A percentile compares a stretch with the other conserved stretches of the same genome.
These are phyloP conservation scores for Halictus rubicundus DNA, from an alignment of 1,140 invertebrate species.

Conservation along the genomic window DNA sequence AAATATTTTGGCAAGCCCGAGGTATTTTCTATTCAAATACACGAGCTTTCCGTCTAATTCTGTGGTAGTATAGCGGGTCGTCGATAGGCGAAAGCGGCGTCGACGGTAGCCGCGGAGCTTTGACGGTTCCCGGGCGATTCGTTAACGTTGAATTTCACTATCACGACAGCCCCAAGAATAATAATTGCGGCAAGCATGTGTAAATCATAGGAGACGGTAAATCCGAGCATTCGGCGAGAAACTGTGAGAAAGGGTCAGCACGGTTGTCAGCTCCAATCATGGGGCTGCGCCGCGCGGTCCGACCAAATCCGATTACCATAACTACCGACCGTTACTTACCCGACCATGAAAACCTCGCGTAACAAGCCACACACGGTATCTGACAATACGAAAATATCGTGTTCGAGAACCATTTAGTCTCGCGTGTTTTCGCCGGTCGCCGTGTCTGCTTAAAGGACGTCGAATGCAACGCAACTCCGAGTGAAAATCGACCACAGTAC, in stretches of 20 bases:
- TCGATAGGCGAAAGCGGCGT: neutral
- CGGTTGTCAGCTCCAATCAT: conserved; percentile 60
- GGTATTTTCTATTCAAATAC: too few relatives aligned
- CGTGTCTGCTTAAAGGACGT: too few relatives aligned
- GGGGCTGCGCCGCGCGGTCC: conserved; percentile 13
- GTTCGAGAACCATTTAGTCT: too few relatives aligned
- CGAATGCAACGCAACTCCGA: too few relatives aligned
- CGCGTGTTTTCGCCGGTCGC: too few relatives aligned
- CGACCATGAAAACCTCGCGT: conserved; percentile 48
- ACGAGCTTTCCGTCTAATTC: neutral
- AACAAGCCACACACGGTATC: conserved; percentile 18
- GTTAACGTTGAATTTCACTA: neutral
- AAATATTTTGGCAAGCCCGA: too few relatives aligned
- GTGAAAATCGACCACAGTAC: too few relatives aligned
- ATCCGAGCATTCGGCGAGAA: neutral
- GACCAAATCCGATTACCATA: conserved; percentile 67
- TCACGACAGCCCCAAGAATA: neutral
- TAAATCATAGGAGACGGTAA: neutral
- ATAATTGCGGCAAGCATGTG: neutral
- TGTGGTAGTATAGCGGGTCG: neutral
- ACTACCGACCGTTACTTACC: conserved; percentile 52
- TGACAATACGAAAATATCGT: conserved; percentile 7
- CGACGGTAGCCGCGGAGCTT: neutral
- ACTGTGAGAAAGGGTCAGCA: conserved; percentile 36
- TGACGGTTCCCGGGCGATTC: neutral